phyloP scores from a whole-genome alignment of 2,113 vertebrate species.

The Chaenocephalus aceratus region DNA sequence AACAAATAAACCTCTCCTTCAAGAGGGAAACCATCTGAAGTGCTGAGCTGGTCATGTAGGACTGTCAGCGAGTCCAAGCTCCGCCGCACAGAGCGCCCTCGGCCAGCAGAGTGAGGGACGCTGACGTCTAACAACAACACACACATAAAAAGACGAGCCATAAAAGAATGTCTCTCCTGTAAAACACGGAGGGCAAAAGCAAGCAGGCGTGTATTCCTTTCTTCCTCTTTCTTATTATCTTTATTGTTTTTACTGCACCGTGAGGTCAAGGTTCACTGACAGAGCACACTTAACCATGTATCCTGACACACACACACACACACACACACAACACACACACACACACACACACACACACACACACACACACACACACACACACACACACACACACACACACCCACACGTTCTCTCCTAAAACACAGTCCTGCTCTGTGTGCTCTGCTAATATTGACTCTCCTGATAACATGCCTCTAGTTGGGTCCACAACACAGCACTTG shows the following conservation, averaged over 20 bases:
- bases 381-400: slow-evolving; percentile 69
- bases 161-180: slow-evolving; percentile 71
- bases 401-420: slow-evolving; percentile 83
- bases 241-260: slow-evolving; percentile 71
- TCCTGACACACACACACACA: slow-evolving; percentile 73
- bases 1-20: slow-evolving; percentile 32
- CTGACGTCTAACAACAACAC: slow-evolving; percentile 62
- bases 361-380: slow-evolving; percentile 66
- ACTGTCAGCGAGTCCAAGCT: slow-evolving; percentile 60
- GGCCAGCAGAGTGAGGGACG: slow-evolving; percentile 39
- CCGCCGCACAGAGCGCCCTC: slow-evolving; percentile 19
- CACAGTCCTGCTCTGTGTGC: slow-evolving; percentile 89
- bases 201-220: slow-evolving; percentile 58
- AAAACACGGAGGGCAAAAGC: slow-evolving; percentile 65
- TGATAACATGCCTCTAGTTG: slow-evolving; percentile 90
- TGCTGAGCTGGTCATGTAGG: slow-evolving; percentile 50
- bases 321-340: slow-evolving; percentile 58
- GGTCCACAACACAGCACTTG: slow-evolving; percentile 89
- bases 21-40: slow-evolving; percentile 45
- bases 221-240: slow-evolving; percentile 74
- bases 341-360: slow-evolving; percentile 69
- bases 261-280: slow-evolving; percentile 80
- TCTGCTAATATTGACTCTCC: slow-evolving; percentile 95
- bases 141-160: slow-evolving; percentile 46
- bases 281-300: slow-evolving; percentile 66